Percentiles rank a stretch among this genome's conserved stretches.
Evolutionary conservation across 2,888 invertebrate species (phyloP).

Genomic region (Phortica magna): DNA sequence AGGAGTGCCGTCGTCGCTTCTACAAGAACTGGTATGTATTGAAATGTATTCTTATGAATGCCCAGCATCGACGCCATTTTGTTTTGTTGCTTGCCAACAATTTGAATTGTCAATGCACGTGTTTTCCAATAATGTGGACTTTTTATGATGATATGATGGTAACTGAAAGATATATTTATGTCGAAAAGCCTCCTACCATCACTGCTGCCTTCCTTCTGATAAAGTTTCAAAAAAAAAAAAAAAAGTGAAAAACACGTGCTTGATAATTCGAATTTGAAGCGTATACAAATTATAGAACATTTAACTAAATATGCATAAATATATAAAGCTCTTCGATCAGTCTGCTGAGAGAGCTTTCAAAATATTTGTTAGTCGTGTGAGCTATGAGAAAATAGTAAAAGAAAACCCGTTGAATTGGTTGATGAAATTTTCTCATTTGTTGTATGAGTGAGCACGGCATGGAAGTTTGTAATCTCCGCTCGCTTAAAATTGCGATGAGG

Average conservation of each 20-base stretch:
- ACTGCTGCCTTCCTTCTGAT: conserved; percentile 78
- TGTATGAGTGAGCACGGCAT: conserved; percentile 73
- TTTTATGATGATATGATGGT: conserved; percentile 77
- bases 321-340: conserved; percentile 83
- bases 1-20: conserved; percentile 98
- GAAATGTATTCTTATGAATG: neutral
- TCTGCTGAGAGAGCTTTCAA: conserved; percentile 82
- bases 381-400: conserved; percentile 57
- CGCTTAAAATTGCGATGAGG: conserved; percentile 82
- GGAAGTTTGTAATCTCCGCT: conserved; percentile 83
- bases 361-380: conserved; percentile 75
- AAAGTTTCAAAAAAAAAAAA: conserved; percentile 46
- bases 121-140: conserved; percentile 39
- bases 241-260: neutral
- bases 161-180: conserved; percentile 69
- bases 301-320: conserved; percentile 56
- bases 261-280: neutral
- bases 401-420: conserved; percentile 10
- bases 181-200: conserved; percentile 70
- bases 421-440: conserved; percentile 31
- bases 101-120: conserved; percentile 47
- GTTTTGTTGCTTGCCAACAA: neutral
- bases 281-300: neutral
- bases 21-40: conserved; percentile 98
- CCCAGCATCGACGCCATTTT: conserved; percentile 1